A percentile compares a stretch with the other conserved stretches of the same genome.
phyloP scores from a whole-genome alignment of 2,888 invertebrate species.

The Drosophila nr. perissopoda region DNA sequence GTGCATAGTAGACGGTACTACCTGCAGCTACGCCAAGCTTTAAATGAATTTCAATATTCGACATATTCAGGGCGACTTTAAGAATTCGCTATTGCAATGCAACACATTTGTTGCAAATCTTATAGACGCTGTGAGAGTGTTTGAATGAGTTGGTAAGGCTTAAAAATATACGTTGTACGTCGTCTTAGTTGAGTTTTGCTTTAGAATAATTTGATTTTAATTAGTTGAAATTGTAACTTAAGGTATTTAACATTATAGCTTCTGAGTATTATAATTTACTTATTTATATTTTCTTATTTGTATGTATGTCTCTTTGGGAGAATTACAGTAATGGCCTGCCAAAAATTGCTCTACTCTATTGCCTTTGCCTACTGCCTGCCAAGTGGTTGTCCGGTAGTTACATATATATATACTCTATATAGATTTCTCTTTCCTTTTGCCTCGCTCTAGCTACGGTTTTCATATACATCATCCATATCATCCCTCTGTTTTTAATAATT shows the following conservation, averaged over 20 bases:
- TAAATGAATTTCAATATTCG: constrained; percentile 8
- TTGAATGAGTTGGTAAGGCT: constrained; percentile 42
- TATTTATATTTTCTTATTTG: constrained; percentile 1
- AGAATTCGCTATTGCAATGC: background rate
- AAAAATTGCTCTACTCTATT: constrained; percentile 42
- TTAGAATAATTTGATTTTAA: constrained; percentile 17
- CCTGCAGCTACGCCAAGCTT: constrained; percentile 81
- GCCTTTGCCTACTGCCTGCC: constrained; percentile 53
- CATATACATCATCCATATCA: constrained; percentile 33
- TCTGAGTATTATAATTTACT: constrained; percentile 21
- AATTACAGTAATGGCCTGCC: constrained; percentile 41
- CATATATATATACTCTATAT: constrained; percentile 9
- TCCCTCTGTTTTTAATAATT: constrained; percentile 18
- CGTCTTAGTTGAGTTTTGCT: constrained; percentile 21
- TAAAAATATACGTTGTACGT: constrained; percentile 8
- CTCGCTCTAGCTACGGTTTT: constrained; percentile 38
- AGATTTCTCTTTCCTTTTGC: constrained; percentile 25
- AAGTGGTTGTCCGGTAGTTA: constrained; percentile 51
- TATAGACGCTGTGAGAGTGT: constrained; percentile 3
- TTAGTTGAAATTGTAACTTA: background rate
- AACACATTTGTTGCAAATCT: background rate
- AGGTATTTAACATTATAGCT: background rate
- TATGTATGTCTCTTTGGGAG: constrained; percentile 31
- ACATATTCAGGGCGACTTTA: constrained; percentile 7
- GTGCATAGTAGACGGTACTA: constrained; percentile 85